A percentile compares a stretch with the other conserved stretches of the same genome.
Evolutionary conservation across 2,888 invertebrate genomes (phyloP).

Genomic region (Ashinkailepas kermadecensis): DNA sequence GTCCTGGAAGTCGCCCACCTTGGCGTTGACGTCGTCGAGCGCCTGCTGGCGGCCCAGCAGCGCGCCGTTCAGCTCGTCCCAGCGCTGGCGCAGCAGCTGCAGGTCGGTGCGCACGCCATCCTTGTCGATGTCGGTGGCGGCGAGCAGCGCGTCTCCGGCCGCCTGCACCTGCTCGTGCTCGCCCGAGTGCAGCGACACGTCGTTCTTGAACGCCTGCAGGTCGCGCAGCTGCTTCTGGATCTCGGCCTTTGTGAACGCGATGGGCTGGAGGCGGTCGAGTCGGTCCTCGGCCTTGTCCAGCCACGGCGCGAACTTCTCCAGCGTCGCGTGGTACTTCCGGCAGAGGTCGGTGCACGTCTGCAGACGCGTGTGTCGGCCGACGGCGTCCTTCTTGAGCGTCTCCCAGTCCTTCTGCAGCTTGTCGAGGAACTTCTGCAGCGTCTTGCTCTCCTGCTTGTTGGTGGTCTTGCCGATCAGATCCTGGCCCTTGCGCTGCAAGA

Average conservation of each 20-base stretch:
- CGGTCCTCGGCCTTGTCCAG: constrained; percentile 77
- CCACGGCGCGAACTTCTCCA: constrained; percentile 83
- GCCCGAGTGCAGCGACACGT: constrained; percentile 86
- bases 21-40: constrained; percentile 62
- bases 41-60: constrained; percentile 66
- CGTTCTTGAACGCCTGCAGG: constrained; percentile 79
- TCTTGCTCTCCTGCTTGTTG: constrained; percentile 50
- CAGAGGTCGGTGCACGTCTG: constrained; percentile 88
- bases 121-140: constrained; percentile 82
- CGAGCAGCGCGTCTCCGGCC: constrained; percentile 78
- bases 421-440: constrained; percentile 70
- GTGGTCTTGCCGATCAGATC: constrained; percentile 52
- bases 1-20: constrained; percentile 73
- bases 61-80: constrained; percentile 84
- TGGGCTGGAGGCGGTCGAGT: constrained; percentile 65
- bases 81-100: constrained; percentile 70
- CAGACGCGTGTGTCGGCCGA: constrained; percentile 74
- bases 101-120: constrained; percentile 78
- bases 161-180: constrained; percentile 84
- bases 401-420: constrained; percentile 88
- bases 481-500: constrained; percentile 83
- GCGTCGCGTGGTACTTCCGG: constrained; percentile 76
- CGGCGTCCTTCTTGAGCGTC: constrained; percentile 75
- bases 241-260: constrained; percentile 68
- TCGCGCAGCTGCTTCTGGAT: constrained; percentile 82